Percentiles rank a stretch among this genome's conserved stretches.
phyloP scores from a whole-genome alignment of 2,888 invertebrate genomes.

The Brenthis daphne region DNA sequence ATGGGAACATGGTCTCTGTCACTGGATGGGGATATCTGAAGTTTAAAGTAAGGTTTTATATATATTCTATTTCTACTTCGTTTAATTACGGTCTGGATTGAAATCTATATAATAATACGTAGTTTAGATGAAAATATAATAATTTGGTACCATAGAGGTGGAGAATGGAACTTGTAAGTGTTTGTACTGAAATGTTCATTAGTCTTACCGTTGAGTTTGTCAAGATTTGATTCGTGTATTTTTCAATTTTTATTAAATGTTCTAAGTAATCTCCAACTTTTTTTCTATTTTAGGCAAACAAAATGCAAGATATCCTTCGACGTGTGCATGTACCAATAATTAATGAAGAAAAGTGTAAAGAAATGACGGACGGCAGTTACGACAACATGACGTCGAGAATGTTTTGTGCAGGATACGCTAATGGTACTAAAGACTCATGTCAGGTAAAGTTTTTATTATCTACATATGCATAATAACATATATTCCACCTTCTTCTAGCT shows the following conservation, averaged over 20 bases:
- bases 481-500: too few species aligned
- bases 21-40: conserved; percentile 70
- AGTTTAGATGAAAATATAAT: too few species aligned
- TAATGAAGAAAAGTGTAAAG: conserved; percentile 45
- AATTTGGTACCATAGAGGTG: too few species aligned
- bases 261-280: neutral
- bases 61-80: neutral
- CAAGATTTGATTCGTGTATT: too few species aligned
- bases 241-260: too few species aligned
- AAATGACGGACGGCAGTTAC: conserved; percentile 53
- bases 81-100: too few species aligned
- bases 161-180: too few species aligned
- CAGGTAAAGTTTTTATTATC: conserved; percentile 52
- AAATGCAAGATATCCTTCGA: conserved; percentile 63
- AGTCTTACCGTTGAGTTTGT: too few species aligned
- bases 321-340: conserved; percentile 63
- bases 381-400: conserved; percentile 60
- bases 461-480: neutral
- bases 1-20: conserved; percentile 53
- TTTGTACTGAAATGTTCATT: too few species aligned
- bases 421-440: conserved; percentile 68
- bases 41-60: conserved; percentile 51
- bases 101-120: too few species aligned
- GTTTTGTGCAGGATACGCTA: conserved; percentile 67
- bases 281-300: conserved; percentile 49